Base-by-base conservation (phyloP, 2,797 vertebrate genomes). In the Mormyrops boulengeri region DNA sequence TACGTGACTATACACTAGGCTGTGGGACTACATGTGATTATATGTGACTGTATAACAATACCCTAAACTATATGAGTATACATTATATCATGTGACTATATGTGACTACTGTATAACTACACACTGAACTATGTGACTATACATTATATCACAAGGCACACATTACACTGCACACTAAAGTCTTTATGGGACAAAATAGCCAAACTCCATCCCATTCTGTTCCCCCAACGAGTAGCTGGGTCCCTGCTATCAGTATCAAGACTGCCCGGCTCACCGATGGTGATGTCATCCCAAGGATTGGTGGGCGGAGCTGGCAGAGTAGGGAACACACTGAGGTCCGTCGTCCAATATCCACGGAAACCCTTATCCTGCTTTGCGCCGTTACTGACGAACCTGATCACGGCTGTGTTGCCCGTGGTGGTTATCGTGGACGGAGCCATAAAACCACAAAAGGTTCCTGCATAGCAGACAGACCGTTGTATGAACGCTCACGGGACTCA, bases 321-420 rank as follows among this genome's bases (percentile, higher is more conserved):
- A 2, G 94, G 95, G 84, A 95, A 52, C 66, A 94, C 52, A 38
- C 1, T 88, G 2, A 89, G 0, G 91, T 96, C 91, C 2, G 92
- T 95, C 88, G 95, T 96, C 96, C 96, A 97, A 91, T 95, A 95
- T 90, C 95, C 95, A 88, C 93, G 94, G 88, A 97, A 96, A 90
- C 96, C 96, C 57, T 89, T 94, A 89, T 95, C 92, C 19, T 95
- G 92, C 87, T 92, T 91, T 4, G 62, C 91, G 34, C 88, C 52
- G 0, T 96, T 94, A 90, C 93, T 95, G 26, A 95, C 80, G 91
- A 96, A 97, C 66, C 95, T 95, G 55, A 97, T 92, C 22, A 94
- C 66, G 2, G 91, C 94, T 7, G 85, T 92, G 90, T 93, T 92
- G 60, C 93, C 90, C 0, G 49, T 22, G 89, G 95, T 69, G 7